phyloP scores from a whole-genome alignment of 2,888 invertebrate species.

The Auanema freiburgensis region DNA sequence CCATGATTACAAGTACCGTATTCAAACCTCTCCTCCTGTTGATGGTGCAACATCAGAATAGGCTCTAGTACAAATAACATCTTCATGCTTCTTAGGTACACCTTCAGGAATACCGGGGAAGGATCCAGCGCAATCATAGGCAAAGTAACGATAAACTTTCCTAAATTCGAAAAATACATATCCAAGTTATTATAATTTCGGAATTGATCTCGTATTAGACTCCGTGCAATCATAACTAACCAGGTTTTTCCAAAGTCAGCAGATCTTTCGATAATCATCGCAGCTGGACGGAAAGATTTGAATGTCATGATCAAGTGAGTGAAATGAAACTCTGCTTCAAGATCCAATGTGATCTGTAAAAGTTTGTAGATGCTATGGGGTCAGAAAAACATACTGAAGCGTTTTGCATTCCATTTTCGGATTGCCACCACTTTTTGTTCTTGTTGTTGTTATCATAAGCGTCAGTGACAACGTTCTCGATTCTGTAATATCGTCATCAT shows the following conservation, averaged over 20 bases:
- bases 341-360: conserved; percentile 82
- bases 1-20: no score
- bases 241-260: conserved; percentile 93
- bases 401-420: conserved; percentile 92
- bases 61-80: conserved; percentile 90
- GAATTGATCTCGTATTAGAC: no score
- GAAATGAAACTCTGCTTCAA: conserved; percentile 98
- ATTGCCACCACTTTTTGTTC: conserved; percentile 89
- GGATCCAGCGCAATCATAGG: conserved; percentile 85
- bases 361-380: background rate
- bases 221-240: no score
- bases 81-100: conserved; percentile 78
- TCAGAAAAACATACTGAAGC: conserved; percentile 64
- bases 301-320: conserved; percentile 97
- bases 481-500: conserved; percentile 29
- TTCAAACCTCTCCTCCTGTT: conserved; percentile 81
- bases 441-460: conserved; percentile 56
- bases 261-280: conserved; percentile 94
- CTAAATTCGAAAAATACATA: conserved; percentile 22
- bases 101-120: conserved; percentile 80
- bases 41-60: conserved; percentile 94
- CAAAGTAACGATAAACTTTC: conserved; percentile 87
- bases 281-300: conserved; percentile 95
- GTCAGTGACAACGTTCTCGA: conserved; percentile 63
- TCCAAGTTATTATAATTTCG: no score